Percentiles rank a stretch among this genome's conserved stretches.
These are phyloP conservation scores for Eupithecia inturbata DNA, from an alignment of 2,888 invertebrate genomes.

Conservation along the genomic window DNA sequence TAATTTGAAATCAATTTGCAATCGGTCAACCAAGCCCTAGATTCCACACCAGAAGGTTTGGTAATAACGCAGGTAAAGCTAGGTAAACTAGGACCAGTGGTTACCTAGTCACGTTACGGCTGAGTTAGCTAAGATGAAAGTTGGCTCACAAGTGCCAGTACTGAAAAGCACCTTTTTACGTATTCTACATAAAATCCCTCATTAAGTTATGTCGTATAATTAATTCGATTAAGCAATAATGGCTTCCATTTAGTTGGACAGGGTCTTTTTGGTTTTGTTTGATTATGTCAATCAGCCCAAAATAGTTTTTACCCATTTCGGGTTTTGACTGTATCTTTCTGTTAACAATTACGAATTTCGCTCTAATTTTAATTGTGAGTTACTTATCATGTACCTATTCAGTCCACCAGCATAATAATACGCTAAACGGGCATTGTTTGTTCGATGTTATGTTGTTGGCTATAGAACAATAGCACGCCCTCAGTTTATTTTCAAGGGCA, in stretches of 20 bases:
- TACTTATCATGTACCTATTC: not conserved
- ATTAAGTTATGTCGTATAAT: not conserved
- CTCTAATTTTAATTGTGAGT: not conserved
- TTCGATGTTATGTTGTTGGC: not conserved
- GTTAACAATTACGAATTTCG: not conserved
- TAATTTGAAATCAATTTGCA: slow-evolving; percentile 1
- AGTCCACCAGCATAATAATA: not conserved
- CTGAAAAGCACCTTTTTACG: not conserved
- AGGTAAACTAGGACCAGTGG: not conserved
- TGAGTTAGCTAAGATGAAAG: not conserved
- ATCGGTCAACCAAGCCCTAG: slow-evolving; percentile 6
- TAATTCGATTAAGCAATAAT: not conserved
- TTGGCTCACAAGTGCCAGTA: not conserved
- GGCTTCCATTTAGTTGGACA: not conserved
- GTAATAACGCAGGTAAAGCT: not conserved
- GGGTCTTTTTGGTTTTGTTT: not conserved
- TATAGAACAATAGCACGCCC: slow-evolving; percentile 12
- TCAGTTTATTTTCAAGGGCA: slow-evolving; percentile 1
- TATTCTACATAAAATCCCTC: not conserved
- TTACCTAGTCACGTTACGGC: not conserved
- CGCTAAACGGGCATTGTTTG: not conserved
- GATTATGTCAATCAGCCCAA: not conserved
- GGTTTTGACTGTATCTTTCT: not conserved
- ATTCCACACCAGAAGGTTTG: slow-evolving; percentile 1
- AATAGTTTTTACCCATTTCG: not conserved